Percentiles rank a stretch among this genome's conserved stretches.
phyloP scores from a whole-genome alignment of 2,113 vertebrate species.

The Tachysurus fulvidraco region DNA sequence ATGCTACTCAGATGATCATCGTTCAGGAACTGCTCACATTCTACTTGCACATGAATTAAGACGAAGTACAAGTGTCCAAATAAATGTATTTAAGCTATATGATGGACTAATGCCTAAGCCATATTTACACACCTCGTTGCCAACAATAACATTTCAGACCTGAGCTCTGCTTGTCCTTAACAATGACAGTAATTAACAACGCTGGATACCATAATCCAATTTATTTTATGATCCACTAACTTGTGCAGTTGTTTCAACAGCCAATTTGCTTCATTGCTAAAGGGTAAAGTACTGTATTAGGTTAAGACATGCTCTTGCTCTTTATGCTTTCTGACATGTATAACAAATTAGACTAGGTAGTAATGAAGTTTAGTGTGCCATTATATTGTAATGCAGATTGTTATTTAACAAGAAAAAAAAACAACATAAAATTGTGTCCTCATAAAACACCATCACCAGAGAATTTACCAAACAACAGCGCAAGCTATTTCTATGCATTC shows the following conservation, averaged over 20 bases:
- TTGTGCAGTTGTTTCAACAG: slow-evolving; percentile 71
- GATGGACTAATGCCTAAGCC: slow-evolving; percentile 25
- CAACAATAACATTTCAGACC: slow-evolving; percentile 66
- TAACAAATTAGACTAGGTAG: slow-evolving; percentile 45
- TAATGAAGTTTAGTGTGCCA: slow-evolving; percentile 18
- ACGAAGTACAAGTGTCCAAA: not conserved
- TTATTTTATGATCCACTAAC: slow-evolving; percentile 76
- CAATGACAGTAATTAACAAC: slow-evolving; percentile 71
- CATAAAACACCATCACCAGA: not conserved
- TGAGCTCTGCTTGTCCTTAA: slow-evolving; percentile 73
- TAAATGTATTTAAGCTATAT: slow-evolving; percentile 22
- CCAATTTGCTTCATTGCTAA: slow-evolving; percentile 75
- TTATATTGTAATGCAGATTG: not conserved
- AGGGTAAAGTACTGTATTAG: slow-evolving; percentile 71
- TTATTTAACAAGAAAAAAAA: slow-evolving; percentile 15
- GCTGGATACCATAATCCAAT: slow-evolving; percentile 75
- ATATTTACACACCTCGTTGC: slow-evolving; percentile 68
- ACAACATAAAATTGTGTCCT: slow-evolving; percentile 18
- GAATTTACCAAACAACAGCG: not conserved
- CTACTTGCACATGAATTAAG: slow-evolving; percentile 34
- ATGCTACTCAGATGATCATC: not conserved
- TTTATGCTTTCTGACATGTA: slow-evolving; percentile 55
- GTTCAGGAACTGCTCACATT: slow-evolving; percentile 40
- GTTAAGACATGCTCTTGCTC: slow-evolving; percentile 58
- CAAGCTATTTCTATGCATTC: not conserved